Percentiles rank a stretch among this genome's conserved stretches.
These are phyloP conservation scores for Eurosta solidaginis DNA, from an alignment of 1,140 invertebrate species.

Conservation along the genomic window DNA sequence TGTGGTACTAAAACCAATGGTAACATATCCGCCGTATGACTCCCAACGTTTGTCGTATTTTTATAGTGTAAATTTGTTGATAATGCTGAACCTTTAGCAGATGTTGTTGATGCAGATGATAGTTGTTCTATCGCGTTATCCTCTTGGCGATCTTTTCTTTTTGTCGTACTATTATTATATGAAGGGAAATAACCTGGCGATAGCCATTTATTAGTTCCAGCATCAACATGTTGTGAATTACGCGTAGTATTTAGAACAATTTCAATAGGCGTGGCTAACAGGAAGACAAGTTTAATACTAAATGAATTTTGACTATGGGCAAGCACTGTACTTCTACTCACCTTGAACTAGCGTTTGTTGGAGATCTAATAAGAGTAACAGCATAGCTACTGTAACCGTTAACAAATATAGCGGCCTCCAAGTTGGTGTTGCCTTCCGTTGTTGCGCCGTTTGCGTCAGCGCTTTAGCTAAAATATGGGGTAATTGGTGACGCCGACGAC, in stretches of 20 bases:
- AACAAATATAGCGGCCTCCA: neutral
- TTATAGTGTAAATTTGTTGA: too few species aligned
- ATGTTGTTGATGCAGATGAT: neutral
- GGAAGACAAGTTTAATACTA: neutral
- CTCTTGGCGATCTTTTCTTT: neutral
- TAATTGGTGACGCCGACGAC: neutral
- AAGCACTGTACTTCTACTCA: neutral
- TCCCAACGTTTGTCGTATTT: too few species aligned
- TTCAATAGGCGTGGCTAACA: constrained; percentile 14
- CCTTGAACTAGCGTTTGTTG: neutral
- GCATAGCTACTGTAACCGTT: neutral
- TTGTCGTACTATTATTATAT: neutral
- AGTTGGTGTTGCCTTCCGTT: neutral
- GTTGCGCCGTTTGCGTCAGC: neutral
- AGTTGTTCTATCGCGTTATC: neutral
- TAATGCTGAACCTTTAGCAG: neutral
- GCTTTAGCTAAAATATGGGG: neutral
- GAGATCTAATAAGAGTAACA: neutral
- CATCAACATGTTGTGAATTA: neutral
- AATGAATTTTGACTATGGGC: neutral
- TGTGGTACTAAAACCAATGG: neutral
- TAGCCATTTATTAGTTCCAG: neutral
- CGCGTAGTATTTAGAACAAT: neutral
- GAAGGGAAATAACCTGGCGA: neutral
- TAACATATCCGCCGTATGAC: too few species aligned